Evolutionary conservation across 2,888 invertebrate genomes (phyloP), one percentile per base, ranked within the genome.

Genomic region (Apoda limacodes): DNA sequence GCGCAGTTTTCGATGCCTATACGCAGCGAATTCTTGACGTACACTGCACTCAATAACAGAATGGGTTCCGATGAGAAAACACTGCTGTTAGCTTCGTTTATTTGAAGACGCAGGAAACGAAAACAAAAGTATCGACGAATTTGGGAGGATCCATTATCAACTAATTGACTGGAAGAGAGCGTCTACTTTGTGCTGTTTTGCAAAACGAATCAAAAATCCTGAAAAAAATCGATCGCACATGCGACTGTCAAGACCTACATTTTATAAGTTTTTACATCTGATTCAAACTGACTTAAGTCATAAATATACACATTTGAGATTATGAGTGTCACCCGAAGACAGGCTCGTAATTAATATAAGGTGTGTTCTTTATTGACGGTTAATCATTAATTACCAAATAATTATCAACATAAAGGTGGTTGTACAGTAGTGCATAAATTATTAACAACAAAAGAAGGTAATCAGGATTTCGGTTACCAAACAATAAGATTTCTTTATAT

Each of bases 241-340:
- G 33, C 35, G 39, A 35, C 36, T 42, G 38, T 34, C 42, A 36
- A 40, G 40, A 37, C 29, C 36, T 33, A 31, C 32, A 40, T 40
- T 43, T 40, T 39, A 39, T 31, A 33, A 41, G 32, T 41, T 41
- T 25, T 37, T 35, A 37, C 40, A 43, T 40, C 34, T 32, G 24
- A 35, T 39, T 30, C 30, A 43, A 40, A 25, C 23, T 43, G 40
- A 43, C 28, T 22, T 37, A 43, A 39, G 33, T 33, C 40, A 36
- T 35, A 22, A 38, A 35, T 32, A 35, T 30, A 41, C 39, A 37
- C 40, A 43, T 32, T 36, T 37, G 30, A 41, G 40, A 41, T 36
- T 35, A 37, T 37, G 35, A 35, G 42, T 40, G 33, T 40, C 42
- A 34, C 28, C 43, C 35, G 40, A 37, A 43, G 38, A 43, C 39